Evolutionary conservation across 2,888 invertebrate genomes (phyloP).

Genomic region (Drosophila melanosoma): DNA sequence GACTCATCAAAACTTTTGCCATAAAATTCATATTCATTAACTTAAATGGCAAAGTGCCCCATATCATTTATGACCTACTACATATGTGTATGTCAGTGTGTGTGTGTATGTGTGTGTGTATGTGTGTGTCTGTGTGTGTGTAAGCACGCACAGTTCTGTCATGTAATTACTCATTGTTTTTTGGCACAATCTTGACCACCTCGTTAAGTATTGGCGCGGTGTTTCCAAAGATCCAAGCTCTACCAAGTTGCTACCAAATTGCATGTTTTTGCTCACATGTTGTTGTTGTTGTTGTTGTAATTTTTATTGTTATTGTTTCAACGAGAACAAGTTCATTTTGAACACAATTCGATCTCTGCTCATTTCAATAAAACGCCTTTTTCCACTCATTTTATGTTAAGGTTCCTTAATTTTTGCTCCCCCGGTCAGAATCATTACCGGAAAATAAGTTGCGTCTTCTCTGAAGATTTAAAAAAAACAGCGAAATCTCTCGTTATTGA

Average conservation of each 20-base stretch:
- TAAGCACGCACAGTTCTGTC: slow-evolving; percentile 49
- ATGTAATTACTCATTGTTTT: slow-evolving; percentile 74
- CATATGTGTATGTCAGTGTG: background rate
- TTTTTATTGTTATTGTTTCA: slow-evolving; percentile 21
- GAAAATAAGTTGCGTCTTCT: slow-evolving; percentile 59
- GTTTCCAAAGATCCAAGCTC: slow-evolving; percentile 49
- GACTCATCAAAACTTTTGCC: slow-evolving; percentile 55
- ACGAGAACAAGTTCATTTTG: slow-evolving; percentile 72
- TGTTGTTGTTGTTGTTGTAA: slow-evolving; percentile 1
- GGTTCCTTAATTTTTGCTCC: slow-evolving; percentile 31
- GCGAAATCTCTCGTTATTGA: slow-evolving; percentile 68
- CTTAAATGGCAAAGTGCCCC: slow-evolving; percentile 61
- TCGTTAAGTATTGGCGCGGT: slow-evolving; percentile 71
- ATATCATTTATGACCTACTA: slow-evolving; percentile 23
- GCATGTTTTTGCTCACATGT: slow-evolving; percentile 34
- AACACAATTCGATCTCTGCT: slow-evolving; percentile 69
- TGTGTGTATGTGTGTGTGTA: slow-evolving; percentile 16
- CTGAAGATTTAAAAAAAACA: slow-evolving; percentile 16
- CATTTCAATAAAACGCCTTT: slow-evolving; percentile 73
- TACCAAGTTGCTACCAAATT: slow-evolving; percentile 45
- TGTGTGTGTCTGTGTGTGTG: slow-evolving; percentile 4
- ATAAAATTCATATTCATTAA: slow-evolving; percentile 72
- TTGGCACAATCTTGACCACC: slow-evolving; percentile 77
- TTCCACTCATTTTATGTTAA: slow-evolving; percentile 38
- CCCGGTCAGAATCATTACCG: slow-evolving; percentile 69